Evolutionary conservation across 2,888 invertebrate species (phyloP).

Genomic region (Fragum sueziense): DNA sequence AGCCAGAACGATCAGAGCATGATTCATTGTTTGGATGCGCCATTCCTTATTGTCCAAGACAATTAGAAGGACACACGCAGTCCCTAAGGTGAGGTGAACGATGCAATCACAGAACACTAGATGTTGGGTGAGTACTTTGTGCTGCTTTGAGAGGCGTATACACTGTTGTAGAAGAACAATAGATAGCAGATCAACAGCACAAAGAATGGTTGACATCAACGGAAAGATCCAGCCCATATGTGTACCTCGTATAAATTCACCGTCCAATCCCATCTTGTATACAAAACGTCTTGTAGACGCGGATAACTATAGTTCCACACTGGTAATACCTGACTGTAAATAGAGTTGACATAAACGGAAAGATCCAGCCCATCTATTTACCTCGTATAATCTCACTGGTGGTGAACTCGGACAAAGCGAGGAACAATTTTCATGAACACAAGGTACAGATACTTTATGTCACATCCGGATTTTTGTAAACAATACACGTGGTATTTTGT

Average conservation of each 20-base stretch:
- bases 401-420: no score
- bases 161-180: neutral
- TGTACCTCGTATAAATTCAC: neutral
- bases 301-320: no score
- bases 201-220: neutral
- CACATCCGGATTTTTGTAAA: no score
- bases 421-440: no score
- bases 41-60: neutral
- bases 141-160: constrained; percentile 8
- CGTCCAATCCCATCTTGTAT: neutral
- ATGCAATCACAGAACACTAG: neutral
- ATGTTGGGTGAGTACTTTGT: neutral
- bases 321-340: no score
- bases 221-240: neutral
- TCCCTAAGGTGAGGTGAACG: neutral
- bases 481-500: no score
- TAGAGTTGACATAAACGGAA: no score
- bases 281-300: no score
- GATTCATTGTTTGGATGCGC: neutral
- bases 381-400: no score
- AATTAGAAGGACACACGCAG: no score
- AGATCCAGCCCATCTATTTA: no score
- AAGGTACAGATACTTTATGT: no score
- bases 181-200: neutral
- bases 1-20: neutral